Evolutionary conservation across 2,888 invertebrate genomes (phyloP).

Genomic region (Acronicta leporina): DNA sequence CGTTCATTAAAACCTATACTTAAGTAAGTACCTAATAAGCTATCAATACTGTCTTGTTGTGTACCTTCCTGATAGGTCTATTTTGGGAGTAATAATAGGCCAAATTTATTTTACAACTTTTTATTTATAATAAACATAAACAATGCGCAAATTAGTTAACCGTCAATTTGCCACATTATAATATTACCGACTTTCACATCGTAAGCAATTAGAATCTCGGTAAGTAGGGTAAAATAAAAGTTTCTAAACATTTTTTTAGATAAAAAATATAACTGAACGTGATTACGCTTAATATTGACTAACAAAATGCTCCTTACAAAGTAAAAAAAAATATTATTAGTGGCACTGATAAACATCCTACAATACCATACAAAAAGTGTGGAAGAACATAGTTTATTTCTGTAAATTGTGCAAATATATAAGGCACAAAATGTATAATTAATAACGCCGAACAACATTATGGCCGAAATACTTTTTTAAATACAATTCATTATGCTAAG

Average conservation of each 20-base stretch:
- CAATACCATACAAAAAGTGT: constrained; percentile 49
- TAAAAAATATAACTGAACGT: constrained; percentile 70
- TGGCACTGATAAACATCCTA: constrained; percentile 78
- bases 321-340: constrained; percentile 67
- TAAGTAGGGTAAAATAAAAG: constrained; percentile 69
- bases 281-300: constrained; percentile 77
- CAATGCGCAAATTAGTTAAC: constrained; percentile 85
- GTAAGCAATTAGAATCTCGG: constrained; percentile 66
- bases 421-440: constrained; percentile 73
- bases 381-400: constrained; percentile 51
- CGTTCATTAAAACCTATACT: too few relatives aligned
- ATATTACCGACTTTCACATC: constrained; percentile 60
- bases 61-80: background rate
- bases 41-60: too few relatives aligned
- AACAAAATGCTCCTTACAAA: constrained; percentile 79
- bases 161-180: constrained; percentile 74
- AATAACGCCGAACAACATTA: constrained; percentile 49
- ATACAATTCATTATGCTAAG: constrained; percentile 50
- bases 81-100: constrained; percentile 27
- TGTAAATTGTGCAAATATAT: constrained; percentile 73
- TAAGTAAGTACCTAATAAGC: too few relatives aligned
- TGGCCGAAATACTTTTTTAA: constrained; percentile 54
- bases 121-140: constrained; percentile 87
- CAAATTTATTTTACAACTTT: constrained; percentile 71
- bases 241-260: constrained; percentile 63